These are phyloP conservation scores for Sorex araneus DNA, from an alignment of 2,113 vertebrate genomes.

Conservation along the genomic window DNA sequence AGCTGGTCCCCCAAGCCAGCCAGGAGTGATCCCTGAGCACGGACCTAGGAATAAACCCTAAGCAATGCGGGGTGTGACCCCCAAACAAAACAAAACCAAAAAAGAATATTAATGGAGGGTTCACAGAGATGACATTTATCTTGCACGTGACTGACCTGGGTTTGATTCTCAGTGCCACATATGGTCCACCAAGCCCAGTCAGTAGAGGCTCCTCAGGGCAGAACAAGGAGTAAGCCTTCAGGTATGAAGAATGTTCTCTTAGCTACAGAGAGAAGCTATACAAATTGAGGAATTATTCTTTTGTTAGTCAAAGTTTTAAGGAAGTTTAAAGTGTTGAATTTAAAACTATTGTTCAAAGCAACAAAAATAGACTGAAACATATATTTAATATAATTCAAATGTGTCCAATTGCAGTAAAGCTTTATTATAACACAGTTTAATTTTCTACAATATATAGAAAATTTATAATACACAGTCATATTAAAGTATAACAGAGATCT, in stretches of 20 bases:
- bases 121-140: no score
- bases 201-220: no score
- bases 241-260: background rate
- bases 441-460: slow-evolving; percentile 35
- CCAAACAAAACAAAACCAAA: no score
- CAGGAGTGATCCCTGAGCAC: no score
- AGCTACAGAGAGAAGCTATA: slow-evolving; percentile 32
- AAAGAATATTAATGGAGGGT: no score
- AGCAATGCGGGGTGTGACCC: no score
- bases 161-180: no score
- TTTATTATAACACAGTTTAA: slow-evolving; percentile 42
- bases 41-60: no score
- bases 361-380: slow-evolving; percentile 18
- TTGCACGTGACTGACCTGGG: no score
- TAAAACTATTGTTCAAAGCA: slow-evolving; percentile 57
- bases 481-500: slow-evolving; percentile 28
- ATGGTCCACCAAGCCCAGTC: no score
- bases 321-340: slow-evolving; percentile 32
- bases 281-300: slow-evolving; percentile 9
- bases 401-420: slow-evolving; percentile 54
- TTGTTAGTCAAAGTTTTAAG: slow-evolving; percentile 28
- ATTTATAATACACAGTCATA: slow-evolving; percentile 44
- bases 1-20: no score
- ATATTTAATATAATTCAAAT: slow-evolving; percentile 55
- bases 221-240: no score